Conservation (phyloP, 2,888 invertebrate species). For the Sesamia inferens region DNA sequence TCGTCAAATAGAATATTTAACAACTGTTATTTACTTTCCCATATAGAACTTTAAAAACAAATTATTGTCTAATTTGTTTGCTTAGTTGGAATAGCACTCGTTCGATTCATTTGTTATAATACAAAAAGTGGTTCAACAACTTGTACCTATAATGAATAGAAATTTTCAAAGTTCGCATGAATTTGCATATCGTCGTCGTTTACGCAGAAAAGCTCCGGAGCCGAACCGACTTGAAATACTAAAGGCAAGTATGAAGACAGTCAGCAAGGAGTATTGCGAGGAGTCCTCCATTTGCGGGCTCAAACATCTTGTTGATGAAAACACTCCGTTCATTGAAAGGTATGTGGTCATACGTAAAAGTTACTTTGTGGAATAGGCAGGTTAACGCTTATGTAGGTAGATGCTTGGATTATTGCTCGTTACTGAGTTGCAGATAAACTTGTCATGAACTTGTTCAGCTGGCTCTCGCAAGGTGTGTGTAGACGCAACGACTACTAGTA, state of each 20-base stretch:
- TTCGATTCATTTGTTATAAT: conserved; percentile 6
- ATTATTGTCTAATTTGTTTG: conserved; percentile 27
- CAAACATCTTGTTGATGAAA: conserved; percentile 83
- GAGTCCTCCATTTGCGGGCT: conserved; percentile 87
- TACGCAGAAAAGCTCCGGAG: conserved; percentile 61
- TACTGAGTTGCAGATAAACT: conserved; percentile 63
- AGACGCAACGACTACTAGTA: conserved; percentile 66
- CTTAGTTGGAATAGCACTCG: conserved; percentile 13
- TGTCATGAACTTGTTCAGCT: conserved; percentile 76
- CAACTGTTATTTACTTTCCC: conserved; percentile 70
- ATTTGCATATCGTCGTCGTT: conserved; percentile 51
- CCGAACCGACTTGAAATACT: conserved; percentile 69
- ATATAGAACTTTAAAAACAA: conserved; percentile 38
- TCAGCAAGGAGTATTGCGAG: conserved; percentile 83
- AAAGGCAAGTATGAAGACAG: conserved; percentile 76
- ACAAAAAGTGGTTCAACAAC: background rate
- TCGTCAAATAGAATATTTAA: conserved; percentile 85
- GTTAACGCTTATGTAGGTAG: conserved; percentile 4
- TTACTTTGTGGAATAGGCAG: conserved; percentile 2
- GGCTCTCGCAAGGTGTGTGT: conserved; percentile 65
- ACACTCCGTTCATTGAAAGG: conserved; percentile 82
- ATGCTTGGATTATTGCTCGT: conserved; percentile 30
- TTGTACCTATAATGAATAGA: conserved; percentile 42
- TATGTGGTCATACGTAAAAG: conserved; percentile 58
- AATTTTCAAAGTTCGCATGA: conserved; percentile 39